Percentiles rank a stretch among this genome's conserved stretches.
These are phyloP conservation scores for Synergus gifuensis DNA, from an alignment of 2,888 invertebrate genomes.

Conservation along the genomic window DNA sequence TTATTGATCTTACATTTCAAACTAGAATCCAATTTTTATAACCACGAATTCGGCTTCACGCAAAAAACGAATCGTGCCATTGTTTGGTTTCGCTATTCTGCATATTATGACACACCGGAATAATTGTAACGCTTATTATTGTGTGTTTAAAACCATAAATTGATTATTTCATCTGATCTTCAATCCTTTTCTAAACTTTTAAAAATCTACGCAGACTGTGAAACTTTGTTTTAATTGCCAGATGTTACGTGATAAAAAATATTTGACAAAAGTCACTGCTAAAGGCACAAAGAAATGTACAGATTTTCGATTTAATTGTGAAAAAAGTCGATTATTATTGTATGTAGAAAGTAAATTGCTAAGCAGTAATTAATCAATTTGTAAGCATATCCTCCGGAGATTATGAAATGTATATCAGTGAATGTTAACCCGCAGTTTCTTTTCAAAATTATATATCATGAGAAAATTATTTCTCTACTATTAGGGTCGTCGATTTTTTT, in stretches of 20 bases:
- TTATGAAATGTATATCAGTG: neutral
- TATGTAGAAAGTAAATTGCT: neutral
- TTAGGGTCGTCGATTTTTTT: neutral
- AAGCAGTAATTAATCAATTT: neutral
- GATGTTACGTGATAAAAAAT: constrained; percentile 8
- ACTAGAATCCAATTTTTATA: neutral
- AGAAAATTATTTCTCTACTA: neutral
- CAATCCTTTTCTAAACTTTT: neutral
- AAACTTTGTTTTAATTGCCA: constrained; percentile 1
- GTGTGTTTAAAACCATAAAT: neutral
- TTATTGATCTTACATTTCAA: constrained; percentile 6
- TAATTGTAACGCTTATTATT: neutral
- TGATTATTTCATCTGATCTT: neutral
- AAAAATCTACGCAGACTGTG: constrained; percentile 1
- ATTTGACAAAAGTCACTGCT: neutral
- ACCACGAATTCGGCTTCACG: neutral
- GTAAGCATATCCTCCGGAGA: neutral
- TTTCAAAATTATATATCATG: neutral
- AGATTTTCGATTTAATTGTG: neutral
- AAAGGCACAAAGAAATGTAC: neutral
- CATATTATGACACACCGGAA: neutral
- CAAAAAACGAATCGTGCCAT: constrained; percentile 3
- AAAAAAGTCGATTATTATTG: neutral
- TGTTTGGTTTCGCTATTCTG: neutral
- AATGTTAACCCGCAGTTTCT: no score